Base-by-base conservation (phyloP, 2,797 vertebrate genomes). In the Sebastes matsubarae region DNA sequence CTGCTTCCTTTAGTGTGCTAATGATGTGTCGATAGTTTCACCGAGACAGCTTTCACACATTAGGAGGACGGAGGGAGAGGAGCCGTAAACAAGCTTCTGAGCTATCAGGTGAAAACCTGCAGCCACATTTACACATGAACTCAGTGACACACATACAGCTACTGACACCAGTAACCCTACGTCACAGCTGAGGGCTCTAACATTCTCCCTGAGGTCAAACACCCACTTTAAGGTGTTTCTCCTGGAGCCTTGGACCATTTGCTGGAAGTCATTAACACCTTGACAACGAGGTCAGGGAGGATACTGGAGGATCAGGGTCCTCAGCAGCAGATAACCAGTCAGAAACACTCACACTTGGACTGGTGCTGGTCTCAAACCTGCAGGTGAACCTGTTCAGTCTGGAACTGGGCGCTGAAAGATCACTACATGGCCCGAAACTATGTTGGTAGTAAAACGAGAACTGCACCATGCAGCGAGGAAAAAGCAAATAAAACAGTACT, bases 1-100 rank as follows among this genome's bases (percentile, higher is more conserved):
- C 32, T 3, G 18, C 68, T 73, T 32, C 52, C 72, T 85, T 74
- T 68, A n/a, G 25, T 66, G 30, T 84, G 86, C 32, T 84, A 82
- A 82, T 50, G 79, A 63, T 1, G 75, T 32, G 67, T 68, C 4
- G 6, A 67, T 29, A 1, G 61, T 13, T 52, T 32, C 4, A 67
- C 22, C 9, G n/a, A 18, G 38, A 67, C 8, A 10, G 30, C 50
- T 52, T 81, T 79, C 75, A 85, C 75, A 68, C 73, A 8, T 76
- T 3, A 20, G 52, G 4, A 5, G 57, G 36, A n/a, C 8, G 25
- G 6, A 3, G 25, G 18, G 46, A 65, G 34, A 9, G 18, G 25
- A 55, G 50, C 3, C 3, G 22, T 22, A 69, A 87, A 79, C 74
- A 18, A 73, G 58, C 38, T 46, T 61, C 52, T 65, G 3, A 38